Evolutionary conservation across 2,113 vertebrate genomes (phyloP).

Genomic region (Indri indri): DNA sequence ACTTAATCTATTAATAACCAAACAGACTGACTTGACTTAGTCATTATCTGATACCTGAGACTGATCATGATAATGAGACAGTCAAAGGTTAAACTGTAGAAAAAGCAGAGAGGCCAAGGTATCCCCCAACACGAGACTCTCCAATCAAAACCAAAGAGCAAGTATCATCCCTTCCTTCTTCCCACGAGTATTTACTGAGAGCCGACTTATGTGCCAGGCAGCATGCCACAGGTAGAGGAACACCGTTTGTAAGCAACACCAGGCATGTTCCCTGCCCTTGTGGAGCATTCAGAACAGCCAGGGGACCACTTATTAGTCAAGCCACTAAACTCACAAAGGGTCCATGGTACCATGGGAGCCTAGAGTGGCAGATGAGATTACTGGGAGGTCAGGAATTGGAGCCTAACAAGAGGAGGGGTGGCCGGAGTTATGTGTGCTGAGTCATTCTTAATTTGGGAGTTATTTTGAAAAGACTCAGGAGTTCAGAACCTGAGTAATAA

Average conservation of each 20-base stretch:
- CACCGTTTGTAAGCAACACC: neutral
- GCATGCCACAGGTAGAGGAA: neutral
- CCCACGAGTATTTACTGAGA: neutral
- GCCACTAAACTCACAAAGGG: neutral
- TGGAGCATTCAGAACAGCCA: neutral
- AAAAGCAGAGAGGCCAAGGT: neutral
- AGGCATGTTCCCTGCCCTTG: neutral
- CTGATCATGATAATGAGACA: neutral
- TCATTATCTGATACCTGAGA: neutral
- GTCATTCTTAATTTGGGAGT: neutral
- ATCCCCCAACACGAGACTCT: neutral
- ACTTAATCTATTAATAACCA: neutral
- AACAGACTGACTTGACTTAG: neutral
- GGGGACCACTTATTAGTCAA: neutral
- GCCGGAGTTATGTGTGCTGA: neutral
- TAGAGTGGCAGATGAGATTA: neutral
- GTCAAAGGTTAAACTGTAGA: neutral
- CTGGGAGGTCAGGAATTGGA: neutral
- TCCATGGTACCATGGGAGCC: neutral
- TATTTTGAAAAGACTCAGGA: neutral
- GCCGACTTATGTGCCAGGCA: neutral
- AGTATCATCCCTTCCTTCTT: neutral
- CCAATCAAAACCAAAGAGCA: neutral
- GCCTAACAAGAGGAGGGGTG: neutral
- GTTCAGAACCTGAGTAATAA: slow-evolving; percentile 23